Evolutionary conservation across 2,113 vertebrate genomes (phyloP).

Genomic region (Macrotis lagotis): DNA sequence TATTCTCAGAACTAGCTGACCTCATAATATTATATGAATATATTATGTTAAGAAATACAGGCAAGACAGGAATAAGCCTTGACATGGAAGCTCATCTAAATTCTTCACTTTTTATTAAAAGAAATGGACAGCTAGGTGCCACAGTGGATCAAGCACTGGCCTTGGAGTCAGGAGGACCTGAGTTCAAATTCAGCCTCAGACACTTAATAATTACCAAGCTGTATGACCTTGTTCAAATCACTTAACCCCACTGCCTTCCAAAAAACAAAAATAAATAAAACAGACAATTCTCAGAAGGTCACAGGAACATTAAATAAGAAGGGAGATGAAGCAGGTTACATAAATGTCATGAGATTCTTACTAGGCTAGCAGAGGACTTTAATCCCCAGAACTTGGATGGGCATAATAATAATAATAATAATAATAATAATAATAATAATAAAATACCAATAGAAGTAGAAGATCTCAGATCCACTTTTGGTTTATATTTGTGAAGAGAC

Average conservation of each 20-base stretch:
- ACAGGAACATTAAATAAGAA: background rate
- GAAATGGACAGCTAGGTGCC: too few relatives aligned
- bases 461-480: background rate
- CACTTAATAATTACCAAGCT: too few relatives aligned
- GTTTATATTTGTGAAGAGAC: background rate
- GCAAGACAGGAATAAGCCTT: background rate
- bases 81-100: background rate
- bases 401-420: background rate
- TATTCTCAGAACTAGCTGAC: too few relatives aligned
- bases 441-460: background rate
- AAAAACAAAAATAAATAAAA: too few relatives aligned
- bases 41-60: too few relatives aligned
- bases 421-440: background rate
- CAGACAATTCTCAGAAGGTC: background rate
- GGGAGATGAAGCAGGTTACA: background rate
- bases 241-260: too few relatives aligned
- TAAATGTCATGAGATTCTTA: background rate
- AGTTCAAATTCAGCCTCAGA: too few relatives aligned
- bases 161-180: too few relatives aligned
- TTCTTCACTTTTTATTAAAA: background rate
- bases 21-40: too few relatives aligned
- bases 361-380: background rate
- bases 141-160: too few relatives aligned
- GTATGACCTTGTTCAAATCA: too few relatives aligned
- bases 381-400: background rate